Percentiles rank a stretch among this genome's conserved stretches.
Evolutionary conservation across 2,888 invertebrate genomes (phyloP).

Genomic region (Polymixis lichenea): DNA sequence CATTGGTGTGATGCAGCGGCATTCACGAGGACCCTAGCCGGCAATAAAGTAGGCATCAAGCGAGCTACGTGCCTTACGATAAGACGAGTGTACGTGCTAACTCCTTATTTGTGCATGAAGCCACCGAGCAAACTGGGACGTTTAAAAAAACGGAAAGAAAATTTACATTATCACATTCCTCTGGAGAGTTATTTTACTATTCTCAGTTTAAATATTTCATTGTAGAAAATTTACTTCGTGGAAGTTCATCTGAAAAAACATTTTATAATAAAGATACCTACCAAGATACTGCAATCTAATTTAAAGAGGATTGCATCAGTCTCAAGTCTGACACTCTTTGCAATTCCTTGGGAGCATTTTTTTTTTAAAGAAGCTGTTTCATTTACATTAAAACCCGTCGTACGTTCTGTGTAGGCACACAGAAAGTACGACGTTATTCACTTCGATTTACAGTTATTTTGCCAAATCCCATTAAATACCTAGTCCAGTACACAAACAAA

Average conservation of each 20-base stretch:
- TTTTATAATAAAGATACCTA: slow-evolving; percentile 47
- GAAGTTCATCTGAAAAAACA: slow-evolving; percentile 57
- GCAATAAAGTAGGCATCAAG: slow-evolving; percentile 86
- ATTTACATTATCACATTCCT: slow-evolving; percentile 80
- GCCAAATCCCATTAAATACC: neutral
- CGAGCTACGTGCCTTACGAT: slow-evolving; percentile 80
- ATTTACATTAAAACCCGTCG: slow-evolving; percentile 13
- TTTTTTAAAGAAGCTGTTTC: slow-evolving; percentile 18
- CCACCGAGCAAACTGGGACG: slow-evolving; percentile 73
- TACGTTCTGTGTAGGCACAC: too few species aligned
- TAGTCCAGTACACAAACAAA: too few species aligned
- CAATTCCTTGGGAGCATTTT: slow-evolving; percentile 23
- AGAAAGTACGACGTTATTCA: neutral
- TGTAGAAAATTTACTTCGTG: slow-evolving; percentile 57
- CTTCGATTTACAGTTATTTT: neutral
- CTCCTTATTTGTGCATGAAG: slow-evolving; percentile 74
- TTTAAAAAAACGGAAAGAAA: slow-evolving; percentile 74
- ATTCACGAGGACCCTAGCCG: slow-evolving; percentile 73
- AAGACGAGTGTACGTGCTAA: slow-evolving; percentile 81
- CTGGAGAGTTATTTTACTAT: slow-evolving; percentile 72
- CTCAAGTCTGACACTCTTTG: slow-evolving; percentile 27
- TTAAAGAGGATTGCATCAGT: slow-evolving; percentile 46
- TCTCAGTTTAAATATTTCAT: slow-evolving; percentile 68
- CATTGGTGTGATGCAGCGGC: slow-evolving; percentile 75
- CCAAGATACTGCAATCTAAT: slow-evolving; percentile 47